Evolutionary conservation across 2,113 vertebrate genomes (phyloP).

Genomic region (Campylomormyrus numenius): DNA sequence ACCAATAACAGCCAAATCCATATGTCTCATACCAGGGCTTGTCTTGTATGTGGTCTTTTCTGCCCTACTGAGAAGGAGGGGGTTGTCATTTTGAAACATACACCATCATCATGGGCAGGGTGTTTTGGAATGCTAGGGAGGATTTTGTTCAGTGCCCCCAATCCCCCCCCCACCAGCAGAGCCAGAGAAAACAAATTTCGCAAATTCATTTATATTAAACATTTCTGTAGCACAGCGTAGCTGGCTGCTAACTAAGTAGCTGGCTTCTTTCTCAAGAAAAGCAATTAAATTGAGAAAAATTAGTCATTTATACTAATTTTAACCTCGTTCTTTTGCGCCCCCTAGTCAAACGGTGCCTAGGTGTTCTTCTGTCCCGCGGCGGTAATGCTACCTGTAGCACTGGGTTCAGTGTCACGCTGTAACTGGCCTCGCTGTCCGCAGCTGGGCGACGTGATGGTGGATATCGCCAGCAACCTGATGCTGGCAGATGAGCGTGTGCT

Average conservation of each 20-base stretch:
- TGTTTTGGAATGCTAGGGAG: not conserved
- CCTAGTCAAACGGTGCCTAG: not conserved
- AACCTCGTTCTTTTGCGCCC: not conserved
- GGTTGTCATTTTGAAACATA: not conserved
- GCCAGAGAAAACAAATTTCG: not conserved
- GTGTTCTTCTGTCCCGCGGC: not conserved
- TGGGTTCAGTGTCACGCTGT: not conserved
- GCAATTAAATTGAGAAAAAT: not conserved
- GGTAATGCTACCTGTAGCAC: not conserved
- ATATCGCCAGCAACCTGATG: constrained; percentile 95
- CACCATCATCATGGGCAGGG: not conserved
- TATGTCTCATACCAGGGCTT: not conserved
- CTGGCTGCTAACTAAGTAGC: not conserved
- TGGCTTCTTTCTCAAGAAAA: not conserved
- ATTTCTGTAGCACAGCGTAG: not conserved
- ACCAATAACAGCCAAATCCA: not conserved
- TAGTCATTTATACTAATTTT: no score
- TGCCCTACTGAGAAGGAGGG: not conserved
- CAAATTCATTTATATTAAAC: not conserved
- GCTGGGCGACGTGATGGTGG: constrained; percentile 92
- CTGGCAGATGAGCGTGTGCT: constrained; percentile 85
- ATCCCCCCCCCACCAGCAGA: not conserved
- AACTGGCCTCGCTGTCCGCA: constrained; percentile 40
- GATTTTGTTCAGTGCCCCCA: not conserved
- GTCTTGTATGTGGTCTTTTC: not conserved